Conservation (phyloP, 2,113 vertebrate species). For the Glaucomys volans region DNA sequence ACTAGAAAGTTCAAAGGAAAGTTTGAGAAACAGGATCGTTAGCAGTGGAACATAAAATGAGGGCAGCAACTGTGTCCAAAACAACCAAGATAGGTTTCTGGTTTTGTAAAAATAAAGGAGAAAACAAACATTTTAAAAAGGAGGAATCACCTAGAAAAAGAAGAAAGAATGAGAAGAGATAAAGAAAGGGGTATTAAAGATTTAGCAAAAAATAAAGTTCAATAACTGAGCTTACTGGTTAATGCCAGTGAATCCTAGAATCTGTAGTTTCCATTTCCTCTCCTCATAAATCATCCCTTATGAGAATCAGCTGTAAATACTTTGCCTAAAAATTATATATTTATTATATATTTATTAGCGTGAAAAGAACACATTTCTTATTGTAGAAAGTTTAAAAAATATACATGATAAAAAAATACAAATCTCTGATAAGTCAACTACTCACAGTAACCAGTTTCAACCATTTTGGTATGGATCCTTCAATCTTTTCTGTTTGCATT, state of each 20-base stretch:
- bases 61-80: not conserved
- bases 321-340: not conserved
- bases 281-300: not conserved
- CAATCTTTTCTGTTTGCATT: not conserved
- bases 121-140: not conserved
- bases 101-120: not conserved
- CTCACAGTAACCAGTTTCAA: not conserved
- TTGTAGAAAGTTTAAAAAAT: constrained; percentile 12
- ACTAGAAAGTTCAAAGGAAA: not conserved
- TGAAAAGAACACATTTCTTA: not conserved
- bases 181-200: not conserved
- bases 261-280: not conserved
- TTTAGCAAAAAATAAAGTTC: not conserved
- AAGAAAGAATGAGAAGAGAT: not conserved
- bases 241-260: not conserved
- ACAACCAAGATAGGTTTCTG: constrained; percentile 23
- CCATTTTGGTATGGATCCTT: not conserved
- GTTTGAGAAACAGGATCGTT: not conserved
- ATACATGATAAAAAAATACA: not conserved
- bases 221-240: not conserved
- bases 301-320: not conserved
- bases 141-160: not conserved
- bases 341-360: not conserved
- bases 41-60: not conserved
- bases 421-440: not conserved